phyloP scores from a whole-genome alignment of 2,797 vertebrate species.

The Percopsis omiscomaycus region DNA sequence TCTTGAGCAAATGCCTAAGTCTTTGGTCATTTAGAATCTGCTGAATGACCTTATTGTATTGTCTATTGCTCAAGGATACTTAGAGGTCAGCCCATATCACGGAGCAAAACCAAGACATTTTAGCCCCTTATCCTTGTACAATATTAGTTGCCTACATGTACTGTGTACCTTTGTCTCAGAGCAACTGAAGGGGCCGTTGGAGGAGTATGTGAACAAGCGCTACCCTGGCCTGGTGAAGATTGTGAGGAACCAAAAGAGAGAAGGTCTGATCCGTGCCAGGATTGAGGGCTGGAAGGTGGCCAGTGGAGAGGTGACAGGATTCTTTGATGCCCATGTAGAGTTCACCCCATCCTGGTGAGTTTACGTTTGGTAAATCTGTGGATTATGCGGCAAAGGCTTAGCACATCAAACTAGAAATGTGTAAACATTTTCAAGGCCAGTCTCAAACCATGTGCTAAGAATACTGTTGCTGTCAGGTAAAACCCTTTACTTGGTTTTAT shows the following conservation, averaged over 20 bases:
- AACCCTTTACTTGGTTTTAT: too few relatives aligned
- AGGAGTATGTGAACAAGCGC: conserved; percentile 94
- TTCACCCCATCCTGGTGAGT: conserved; percentile 94
- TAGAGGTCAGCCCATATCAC: too few relatives aligned
- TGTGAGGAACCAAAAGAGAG: conserved; percentile 92
- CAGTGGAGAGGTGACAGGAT: conserved; percentile 89
- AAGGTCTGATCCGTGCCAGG: conserved; percentile 93
- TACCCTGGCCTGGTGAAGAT: conserved; percentile 95
- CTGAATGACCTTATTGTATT: too few relatives aligned
- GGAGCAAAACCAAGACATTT: too few relatives aligned
- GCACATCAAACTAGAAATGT: not conserved
- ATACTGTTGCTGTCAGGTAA: too few relatives aligned
- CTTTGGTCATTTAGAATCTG: too few relatives aligned
- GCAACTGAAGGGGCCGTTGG: conserved; percentile 91
- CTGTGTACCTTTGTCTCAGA: conserved; percentile 70
- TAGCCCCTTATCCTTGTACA: too few relatives aligned
- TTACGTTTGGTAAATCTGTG: not conserved
- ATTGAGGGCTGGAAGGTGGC: conserved; percentile 97
- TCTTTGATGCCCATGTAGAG: conserved; percentile 97
- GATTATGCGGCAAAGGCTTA: not conserved
- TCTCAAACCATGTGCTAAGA: not conserved
- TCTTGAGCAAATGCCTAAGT: too few relatives aligned
- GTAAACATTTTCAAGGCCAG: not conserved
- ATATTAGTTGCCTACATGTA: not conserved
- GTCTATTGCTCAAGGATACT: too few relatives aligned